A percentile compares a stretch with the other conserved stretches of the same genome.
Conservation (phyloP, 2,113 vertebrate genomes). For the Xenus cinereus region DNA sequence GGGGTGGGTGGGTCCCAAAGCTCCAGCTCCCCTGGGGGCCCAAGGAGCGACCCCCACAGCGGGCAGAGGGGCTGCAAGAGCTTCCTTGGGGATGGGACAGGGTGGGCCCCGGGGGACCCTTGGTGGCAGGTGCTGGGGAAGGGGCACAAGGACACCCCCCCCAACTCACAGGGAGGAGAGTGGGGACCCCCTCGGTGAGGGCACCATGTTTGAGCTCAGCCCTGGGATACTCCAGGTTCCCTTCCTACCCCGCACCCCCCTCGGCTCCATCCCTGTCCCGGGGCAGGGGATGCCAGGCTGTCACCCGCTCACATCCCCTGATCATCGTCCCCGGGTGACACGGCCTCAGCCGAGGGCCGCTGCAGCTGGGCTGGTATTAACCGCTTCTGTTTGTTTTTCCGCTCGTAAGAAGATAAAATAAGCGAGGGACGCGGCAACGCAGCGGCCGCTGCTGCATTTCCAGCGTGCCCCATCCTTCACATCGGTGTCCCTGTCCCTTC, state of each 20-base stretch:
- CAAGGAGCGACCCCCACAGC: rapidly evolving
- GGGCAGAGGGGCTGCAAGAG: too few relatives aligned
- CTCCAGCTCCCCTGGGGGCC: not conserved
- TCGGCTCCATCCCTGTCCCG: not conserved
- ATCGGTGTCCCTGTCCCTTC: not conserved
- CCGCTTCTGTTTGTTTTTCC: not conserved
- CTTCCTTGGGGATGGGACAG: not conserved
- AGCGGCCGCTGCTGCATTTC: rapidly evolving
- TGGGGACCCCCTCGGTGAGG: rapidly evolving
- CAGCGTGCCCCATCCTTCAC: rapidly evolving
- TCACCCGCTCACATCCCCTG: not conserved
- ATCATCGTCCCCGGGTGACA: not conserved
- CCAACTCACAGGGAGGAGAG: not conserved
- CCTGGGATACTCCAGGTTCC: not conserved
- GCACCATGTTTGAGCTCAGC: not conserved
- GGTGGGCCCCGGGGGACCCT: not conserved
- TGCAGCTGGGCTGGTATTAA: not conserved
- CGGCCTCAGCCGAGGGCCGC: not conserved
- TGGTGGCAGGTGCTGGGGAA: not conserved
- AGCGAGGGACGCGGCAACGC: not conserved
- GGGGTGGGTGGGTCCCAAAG: not conserved
- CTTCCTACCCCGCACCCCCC: rapidly evolving
- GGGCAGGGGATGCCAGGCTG: not conserved
- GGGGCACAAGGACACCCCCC: not conserved
- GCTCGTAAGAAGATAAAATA: not conserved